These are phyloP conservation scores for Xestia c-nigrum DNA, from an alignment of 2,888 invertebrate genomes.

Conservation along the genomic window DNA sequence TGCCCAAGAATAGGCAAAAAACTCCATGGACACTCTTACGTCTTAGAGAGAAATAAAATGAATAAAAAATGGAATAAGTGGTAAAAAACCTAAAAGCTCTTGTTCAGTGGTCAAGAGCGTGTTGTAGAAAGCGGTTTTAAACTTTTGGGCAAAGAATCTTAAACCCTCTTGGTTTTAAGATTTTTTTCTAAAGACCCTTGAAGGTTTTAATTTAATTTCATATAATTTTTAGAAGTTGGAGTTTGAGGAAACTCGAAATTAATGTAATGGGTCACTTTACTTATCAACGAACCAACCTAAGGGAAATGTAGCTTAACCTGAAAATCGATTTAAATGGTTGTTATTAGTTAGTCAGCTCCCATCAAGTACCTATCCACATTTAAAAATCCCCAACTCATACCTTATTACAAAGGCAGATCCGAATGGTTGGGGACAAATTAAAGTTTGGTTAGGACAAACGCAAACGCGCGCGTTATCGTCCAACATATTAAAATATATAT, in stretches of 20 bases:
- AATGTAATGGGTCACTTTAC: background rate
- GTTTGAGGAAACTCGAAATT: background rate
- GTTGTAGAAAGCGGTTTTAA: background rate
- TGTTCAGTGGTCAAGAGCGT: background rate
- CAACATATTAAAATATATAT: slow-evolving; percentile 50
- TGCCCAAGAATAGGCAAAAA: background rate
- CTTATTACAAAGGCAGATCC: slow-evolving; percentile 56
- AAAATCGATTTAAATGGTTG: background rate
- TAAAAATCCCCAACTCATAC: slow-evolving; percentile 20
- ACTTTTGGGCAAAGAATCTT: too few relatives aligned
- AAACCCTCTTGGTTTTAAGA: background rate
- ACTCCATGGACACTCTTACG: too few relatives aligned
- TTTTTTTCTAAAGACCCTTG: background rate
- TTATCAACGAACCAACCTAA: background rate
- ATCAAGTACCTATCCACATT: slow-evolving; percentile 38
- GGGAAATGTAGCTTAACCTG: background rate
- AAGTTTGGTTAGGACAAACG: slow-evolving; percentile 63
- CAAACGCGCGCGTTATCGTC: slow-evolving; percentile 29
- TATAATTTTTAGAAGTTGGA: background rate
- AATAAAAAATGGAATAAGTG: background rate
- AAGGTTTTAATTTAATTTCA: background rate
- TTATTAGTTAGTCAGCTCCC: background rate
- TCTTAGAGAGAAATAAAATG: background rate
- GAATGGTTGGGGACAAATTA: slow-evolving; percentile 59
- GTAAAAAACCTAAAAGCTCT: background rate